A percentile compares a stretch with the other conserved stretches of the same genome.
Conservation (phyloP, 2,797 vertebrate genomes). For the Pampus argenteus region DNA sequence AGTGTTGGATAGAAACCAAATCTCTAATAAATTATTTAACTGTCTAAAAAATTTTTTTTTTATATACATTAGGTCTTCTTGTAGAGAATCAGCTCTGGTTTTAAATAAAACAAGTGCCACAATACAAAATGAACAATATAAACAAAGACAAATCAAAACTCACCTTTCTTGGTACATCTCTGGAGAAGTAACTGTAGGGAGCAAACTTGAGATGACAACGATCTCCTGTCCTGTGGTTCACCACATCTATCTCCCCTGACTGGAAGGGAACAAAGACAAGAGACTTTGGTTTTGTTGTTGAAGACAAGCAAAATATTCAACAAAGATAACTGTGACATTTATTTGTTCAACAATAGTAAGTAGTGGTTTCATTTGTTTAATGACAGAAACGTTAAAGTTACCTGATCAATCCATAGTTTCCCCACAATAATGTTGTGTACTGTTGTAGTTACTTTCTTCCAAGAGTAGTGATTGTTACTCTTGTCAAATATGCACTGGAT, state of each 20-base stretch:
- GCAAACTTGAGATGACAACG: constrained; percentile 96
- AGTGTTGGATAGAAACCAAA: no score
- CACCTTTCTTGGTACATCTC: constrained; percentile 95
- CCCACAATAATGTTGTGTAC: constrained; percentile 99
- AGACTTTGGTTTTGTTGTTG: background rate
- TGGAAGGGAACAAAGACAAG: constrained; percentile 54
- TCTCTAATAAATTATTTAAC: no score
- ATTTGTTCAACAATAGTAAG: background rate
- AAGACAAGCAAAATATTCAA: background rate
- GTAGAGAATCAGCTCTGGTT: background rate
- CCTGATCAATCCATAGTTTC: constrained; percentile 98
- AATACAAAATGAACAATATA: background rate
- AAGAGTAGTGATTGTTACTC: constrained; percentile 94
- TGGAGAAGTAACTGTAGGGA: constrained; percentile 98
- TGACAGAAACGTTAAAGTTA: constrained; percentile 55
- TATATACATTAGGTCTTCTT: background rate
- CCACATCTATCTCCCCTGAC: constrained; percentile 96
- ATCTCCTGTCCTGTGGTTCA: constrained; percentile 95
- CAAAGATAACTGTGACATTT: background rate
- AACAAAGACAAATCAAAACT: constrained; percentile 7
- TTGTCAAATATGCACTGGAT: constrained; percentile 96
- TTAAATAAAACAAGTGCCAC: background rate
- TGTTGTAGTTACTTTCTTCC: constrained; percentile 98
- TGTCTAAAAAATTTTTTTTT: no score
- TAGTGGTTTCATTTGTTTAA: background rate